Evolutionary conservation across 2,113 vertebrate species (phyloP), one percentile per base, ranked within the genome.

Genomic region (Thunnus maccoyii): DNA sequence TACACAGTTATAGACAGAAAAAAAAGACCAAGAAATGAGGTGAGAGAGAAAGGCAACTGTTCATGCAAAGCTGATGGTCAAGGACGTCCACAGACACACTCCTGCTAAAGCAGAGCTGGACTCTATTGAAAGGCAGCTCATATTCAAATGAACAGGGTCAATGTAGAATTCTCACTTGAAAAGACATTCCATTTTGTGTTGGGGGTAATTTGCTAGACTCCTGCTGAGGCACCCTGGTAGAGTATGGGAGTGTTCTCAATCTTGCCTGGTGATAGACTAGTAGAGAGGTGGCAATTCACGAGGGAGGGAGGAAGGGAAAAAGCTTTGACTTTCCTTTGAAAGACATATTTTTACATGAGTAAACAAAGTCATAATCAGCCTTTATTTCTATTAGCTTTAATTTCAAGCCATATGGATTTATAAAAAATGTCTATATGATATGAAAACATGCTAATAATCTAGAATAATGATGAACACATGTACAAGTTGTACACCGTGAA

Each of bases 61-160:
- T 82, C 83, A 93, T 93, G 89, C 91, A 92, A 90, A 88, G 90
- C 88, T 82, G 85, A 91, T 85, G 87, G 91, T 84, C 84, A 92
- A 88, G 81, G 85, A 90, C 64, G 17, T 86, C 27, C 48, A 76
- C 67, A 83, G 58, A 76, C 70, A 71, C 48, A 46, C 44, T 57
- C 46, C 55, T 54, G 65, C 72, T 73, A 77, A 86, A 90, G 78
- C 58, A 70, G 68, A 72, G 57, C 60, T 78, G 36, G 66, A 61
- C 86, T 84, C 67, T 54, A 74, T 32, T 81, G 32, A 76, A 86
- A 73, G 50, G 51, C 12, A 69, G 63, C 61, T 85, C 55, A 73
- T 84, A 83, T 89, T 90, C 80, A 89, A 85, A 83, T 86, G 71
- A 88, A 85, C 62, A 7, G 50, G 80, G 82, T 90, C 85, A 89